Evolutionary conservation across 2,888 invertebrate species (phyloP).

Genomic region (Chymomyza fuscimana): DNA sequence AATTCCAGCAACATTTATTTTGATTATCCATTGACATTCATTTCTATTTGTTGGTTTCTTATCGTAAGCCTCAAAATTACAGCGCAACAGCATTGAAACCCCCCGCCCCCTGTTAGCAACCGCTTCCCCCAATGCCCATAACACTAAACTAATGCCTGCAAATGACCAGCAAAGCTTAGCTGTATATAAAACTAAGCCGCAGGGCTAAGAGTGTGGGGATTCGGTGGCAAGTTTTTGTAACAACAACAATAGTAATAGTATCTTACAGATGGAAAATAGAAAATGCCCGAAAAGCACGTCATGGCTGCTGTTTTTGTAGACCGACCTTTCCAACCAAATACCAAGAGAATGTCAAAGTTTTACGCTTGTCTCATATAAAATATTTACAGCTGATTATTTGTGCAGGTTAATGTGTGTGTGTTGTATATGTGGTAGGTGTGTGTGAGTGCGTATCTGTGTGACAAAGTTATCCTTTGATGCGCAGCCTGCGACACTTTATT

Average conservation of each 20-base stretch:
- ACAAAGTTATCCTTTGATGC: constrained; percentile 72
- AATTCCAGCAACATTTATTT: constrained; percentile 73
- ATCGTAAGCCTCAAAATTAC: constrained; percentile 59
- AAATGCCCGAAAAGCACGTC: no score
- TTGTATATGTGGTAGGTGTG: constrained; percentile 7
- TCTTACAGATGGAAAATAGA: no score
- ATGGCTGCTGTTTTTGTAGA: no score
- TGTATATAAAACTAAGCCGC: constrained; percentile 40
- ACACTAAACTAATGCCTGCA: constrained; percentile 18
- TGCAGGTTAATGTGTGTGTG: constrained; percentile 32
- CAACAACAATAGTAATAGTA: no score
- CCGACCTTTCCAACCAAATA: background rate
- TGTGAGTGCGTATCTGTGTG: constrained; percentile 15
- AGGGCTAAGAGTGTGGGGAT: background rate
- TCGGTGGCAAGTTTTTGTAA: background rate
- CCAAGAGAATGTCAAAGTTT: constrained; percentile 32
- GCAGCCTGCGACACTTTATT: constrained; percentile 50
- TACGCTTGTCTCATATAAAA: constrained; percentile 58
- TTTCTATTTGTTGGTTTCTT: constrained; percentile 77
- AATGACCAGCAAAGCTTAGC: constrained; percentile 54
- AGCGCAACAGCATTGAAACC: background rate
- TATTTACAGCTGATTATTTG: constrained; percentile 69
- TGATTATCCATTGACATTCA: constrained; percentile 79
- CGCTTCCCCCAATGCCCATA: background rate
- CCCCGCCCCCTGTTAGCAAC: background rate